Evolutionary conservation across 1,140 invertebrate genomes (phyloP).

Genomic region (Aphis gossypii): DNA sequence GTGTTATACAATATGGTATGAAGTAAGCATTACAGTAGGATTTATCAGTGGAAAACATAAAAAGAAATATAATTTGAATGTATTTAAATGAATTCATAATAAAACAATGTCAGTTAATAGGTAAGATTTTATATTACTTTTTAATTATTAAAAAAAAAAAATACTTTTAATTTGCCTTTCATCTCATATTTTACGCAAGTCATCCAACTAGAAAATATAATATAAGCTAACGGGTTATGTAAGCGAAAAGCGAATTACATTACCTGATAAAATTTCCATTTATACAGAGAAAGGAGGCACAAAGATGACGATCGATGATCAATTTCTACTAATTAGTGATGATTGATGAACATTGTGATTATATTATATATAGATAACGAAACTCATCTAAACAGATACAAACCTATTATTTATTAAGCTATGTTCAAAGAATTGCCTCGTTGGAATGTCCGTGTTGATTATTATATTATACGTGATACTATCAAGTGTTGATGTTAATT

Average conservation of each 20-base stretch:
- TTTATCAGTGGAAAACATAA: neutral
- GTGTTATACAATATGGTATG: too few species aligned
- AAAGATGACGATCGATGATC: neutral
- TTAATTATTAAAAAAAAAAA: neutral
- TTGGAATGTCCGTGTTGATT: neutral
- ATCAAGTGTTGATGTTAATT: neutral
- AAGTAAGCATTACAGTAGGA: too few species aligned
- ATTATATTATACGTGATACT: neutral
- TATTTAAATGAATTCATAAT: neutral
- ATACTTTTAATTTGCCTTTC: neutral
- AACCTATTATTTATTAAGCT: neutral
- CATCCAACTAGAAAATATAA: neutral
- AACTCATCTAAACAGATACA: neutral
- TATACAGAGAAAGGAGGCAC: conserved; percentile 27
- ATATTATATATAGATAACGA: neutral
- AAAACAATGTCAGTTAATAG: neutral
- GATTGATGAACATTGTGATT: neutral
- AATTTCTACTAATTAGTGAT: conserved; percentile 24
- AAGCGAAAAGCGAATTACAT: neutral
- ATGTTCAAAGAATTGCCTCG: neutral
- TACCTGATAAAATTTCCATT: neutral
- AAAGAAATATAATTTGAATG: neutral
- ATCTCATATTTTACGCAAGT: neutral
- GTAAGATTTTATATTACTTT: neutral
- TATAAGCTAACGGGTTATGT: neutral